Conservation (phyloP, 2,888 invertebrate genomes). For the Amphiduros pacificus region DNA sequence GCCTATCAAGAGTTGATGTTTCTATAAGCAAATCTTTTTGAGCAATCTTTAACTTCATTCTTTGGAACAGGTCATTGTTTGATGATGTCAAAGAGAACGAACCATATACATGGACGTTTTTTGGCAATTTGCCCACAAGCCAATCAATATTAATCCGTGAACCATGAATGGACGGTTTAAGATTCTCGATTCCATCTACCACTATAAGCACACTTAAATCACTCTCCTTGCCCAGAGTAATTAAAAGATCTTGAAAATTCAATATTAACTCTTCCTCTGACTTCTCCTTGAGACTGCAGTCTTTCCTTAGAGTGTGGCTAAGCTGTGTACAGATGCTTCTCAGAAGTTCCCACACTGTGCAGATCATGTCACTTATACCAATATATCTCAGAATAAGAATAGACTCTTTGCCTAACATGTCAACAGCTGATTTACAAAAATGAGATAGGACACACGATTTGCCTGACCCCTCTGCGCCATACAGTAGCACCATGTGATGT, state of each 20-base stretch:
- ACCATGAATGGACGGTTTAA: constrained; percentile 1
- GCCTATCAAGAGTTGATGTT: no score
- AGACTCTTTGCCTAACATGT: constrained; percentile 7
- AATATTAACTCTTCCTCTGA: background rate
- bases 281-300: background rate
- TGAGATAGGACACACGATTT: constrained; percentile 11
- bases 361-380: constrained; percentile 6
- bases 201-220: constrained; percentile 5
- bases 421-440: background rate
- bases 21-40: no score
- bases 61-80: constrained; percentile 3
- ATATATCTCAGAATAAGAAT: constrained; percentile 17
- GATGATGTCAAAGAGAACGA: constrained; percentile 3
- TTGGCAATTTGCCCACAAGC: constrained; percentile 8
- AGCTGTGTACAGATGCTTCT: constrained; percentile 21
- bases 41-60: background rate
- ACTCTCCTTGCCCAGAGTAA: constrained; percentile 1
- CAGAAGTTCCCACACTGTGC: constrained; percentile 10
- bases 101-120: constrained; percentile 13
- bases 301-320: constrained; percentile 2
- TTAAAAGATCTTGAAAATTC: constrained; percentile 4
- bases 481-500: constrained; percentile 18
- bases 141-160: constrained; percentile 10
- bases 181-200: constrained; percentile 11
- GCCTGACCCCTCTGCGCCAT: constrained; percentile 20